Evolutionary conservation across 1,140 invertebrate species (phyloP), one percentile per base, ranked within the genome.

Genomic region (Liolophura sinensis): DNA sequence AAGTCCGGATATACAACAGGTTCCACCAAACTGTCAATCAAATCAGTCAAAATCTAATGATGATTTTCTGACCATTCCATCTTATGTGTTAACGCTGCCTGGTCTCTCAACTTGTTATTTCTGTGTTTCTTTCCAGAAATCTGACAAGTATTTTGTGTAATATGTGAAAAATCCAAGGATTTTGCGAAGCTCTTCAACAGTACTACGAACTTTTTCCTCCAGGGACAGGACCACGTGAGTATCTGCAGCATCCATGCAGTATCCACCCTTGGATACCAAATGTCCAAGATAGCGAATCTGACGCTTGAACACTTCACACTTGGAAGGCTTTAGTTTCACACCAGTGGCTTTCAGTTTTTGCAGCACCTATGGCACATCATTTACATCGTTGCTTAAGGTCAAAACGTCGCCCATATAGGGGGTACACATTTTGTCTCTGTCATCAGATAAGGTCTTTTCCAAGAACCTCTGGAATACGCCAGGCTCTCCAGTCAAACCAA

Each of bases 81-180:
- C 7, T 47, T 51, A 0, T 22, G 16, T 31, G 20, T 64, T 31
- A 64, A 67, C n/a, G 57, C 5, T 6, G 46, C 22, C 56, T 67
- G 60, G 31, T 62, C 62, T 0, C n/a, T n/a, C 7, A 18, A 20
- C 22, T 48, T 18, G 31, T 64, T 48, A 7, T 24, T 40, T 50
- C 22, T 1, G 3, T 60, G 18, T 25, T n/a, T n/a, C n/a, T n/a
- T n/a, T n/a, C 7, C 81, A 83, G 78, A 74, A 71, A 60, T 78
- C 75, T 64, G 65, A 78, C 25, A 87, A 75, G 68, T 84, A 86
- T 64, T 73, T 70, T 1, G 78, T 51, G 66, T 82, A 82, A 65
- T 83, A 86, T 50, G 78, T 77, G 31, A 82, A 48, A 24, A 88
- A 70, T 5, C 87, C 87, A 0, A 88, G 47, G 64, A 88, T 85